phyloP scores from a whole-genome alignment of 2,888 invertebrate species.

The Aleiodes testaceus region DNA sequence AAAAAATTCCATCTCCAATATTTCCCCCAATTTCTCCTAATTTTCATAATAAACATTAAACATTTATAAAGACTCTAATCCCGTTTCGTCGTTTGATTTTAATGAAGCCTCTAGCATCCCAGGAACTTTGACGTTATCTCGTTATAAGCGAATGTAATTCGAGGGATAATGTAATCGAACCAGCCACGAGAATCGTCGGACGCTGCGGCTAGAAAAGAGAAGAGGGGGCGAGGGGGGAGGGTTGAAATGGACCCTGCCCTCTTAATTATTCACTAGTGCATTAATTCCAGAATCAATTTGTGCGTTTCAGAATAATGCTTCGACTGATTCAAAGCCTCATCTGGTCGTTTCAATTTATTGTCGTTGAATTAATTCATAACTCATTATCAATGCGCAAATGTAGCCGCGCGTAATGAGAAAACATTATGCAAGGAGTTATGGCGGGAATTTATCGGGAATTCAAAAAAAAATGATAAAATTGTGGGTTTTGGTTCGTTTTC shows the following conservation, averaged over 20 bases:
- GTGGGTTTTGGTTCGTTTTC: too few relatives aligned
- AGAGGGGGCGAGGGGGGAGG: neutral
- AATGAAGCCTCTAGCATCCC: slow-evolving; percentile 26
- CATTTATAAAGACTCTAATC: too few relatives aligned
- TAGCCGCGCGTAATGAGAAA: too few relatives aligned
- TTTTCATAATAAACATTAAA: too few relatives aligned
- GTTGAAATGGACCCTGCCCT: neutral
- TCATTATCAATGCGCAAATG: neutral
- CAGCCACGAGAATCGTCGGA: slow-evolving; percentile 28
- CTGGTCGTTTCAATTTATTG: slow-evolving; percentile 16
- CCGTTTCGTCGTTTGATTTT: slow-evolving; percentile 24
- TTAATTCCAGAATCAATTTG: slow-evolving; percentile 30
- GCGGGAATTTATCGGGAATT: too few relatives aligned
- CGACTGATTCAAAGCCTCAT: slow-evolving; percentile 21
- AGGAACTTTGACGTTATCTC: slow-evolving; percentile 34
- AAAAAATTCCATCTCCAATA: too few relatives aligned
- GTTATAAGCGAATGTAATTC: slow-evolving; percentile 33
- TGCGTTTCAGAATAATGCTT: slow-evolving; percentile 10
- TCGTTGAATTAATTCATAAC: neutral
- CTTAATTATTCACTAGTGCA: slow-evolving; percentile 29
- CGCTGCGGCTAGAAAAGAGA: slow-evolving; percentile 24
- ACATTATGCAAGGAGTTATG: too few relatives aligned
- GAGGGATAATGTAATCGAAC: slow-evolving; percentile 35
- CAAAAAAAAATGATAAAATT: too few relatives aligned
- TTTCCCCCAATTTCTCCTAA: too few relatives aligned